phyloP scores from a whole-genome alignment of 2,797 vertebrate species.

The Pteropus rufus region DNA sequence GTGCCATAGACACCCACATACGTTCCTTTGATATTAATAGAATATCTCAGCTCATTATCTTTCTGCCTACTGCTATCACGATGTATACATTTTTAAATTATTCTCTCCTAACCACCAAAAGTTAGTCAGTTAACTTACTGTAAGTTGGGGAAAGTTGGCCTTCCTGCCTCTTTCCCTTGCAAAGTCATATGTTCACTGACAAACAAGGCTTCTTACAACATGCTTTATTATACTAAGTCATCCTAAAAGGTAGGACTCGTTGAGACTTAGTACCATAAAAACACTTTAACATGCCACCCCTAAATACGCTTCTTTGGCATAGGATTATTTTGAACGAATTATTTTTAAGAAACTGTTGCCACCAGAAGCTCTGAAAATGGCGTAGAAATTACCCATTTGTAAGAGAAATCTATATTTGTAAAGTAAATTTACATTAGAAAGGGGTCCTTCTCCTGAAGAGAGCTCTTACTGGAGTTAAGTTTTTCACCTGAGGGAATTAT shows the following conservation, averaged over 20 bases:
- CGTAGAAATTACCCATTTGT: background rate
- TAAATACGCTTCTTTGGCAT: background rate
- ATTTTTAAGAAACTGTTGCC: background rate
- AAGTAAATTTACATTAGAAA: background rate
- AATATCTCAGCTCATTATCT: conserved; percentile 31
- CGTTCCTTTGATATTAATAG: conserved; percentile 55
- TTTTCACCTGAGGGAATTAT: background rate
- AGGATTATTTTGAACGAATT: background rate
- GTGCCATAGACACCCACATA: background rate
- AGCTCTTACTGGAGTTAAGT: background rate
- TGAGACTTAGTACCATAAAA: background rate
- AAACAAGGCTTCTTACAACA: background rate
- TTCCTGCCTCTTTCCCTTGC: background rate
- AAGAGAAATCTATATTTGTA: background rate
- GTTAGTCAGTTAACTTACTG: background rate
- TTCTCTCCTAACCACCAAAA: conserved; percentile 21
- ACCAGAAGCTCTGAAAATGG: background rate
- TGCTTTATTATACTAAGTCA: background rate
- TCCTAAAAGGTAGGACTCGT: background rate
- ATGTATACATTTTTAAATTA: conserved; percentile 50
- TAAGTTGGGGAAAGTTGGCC: background rate
- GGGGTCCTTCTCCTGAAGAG: background rate
- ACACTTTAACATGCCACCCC: background rate
- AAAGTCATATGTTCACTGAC: background rate
- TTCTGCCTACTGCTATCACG: conserved; percentile 37